A percentile compares a stretch with the other conserved stretches of the same genome.
Conservation (phyloP, 2,797 vertebrate genomes). For the Typhlichthys eigenmanni region DNA sequence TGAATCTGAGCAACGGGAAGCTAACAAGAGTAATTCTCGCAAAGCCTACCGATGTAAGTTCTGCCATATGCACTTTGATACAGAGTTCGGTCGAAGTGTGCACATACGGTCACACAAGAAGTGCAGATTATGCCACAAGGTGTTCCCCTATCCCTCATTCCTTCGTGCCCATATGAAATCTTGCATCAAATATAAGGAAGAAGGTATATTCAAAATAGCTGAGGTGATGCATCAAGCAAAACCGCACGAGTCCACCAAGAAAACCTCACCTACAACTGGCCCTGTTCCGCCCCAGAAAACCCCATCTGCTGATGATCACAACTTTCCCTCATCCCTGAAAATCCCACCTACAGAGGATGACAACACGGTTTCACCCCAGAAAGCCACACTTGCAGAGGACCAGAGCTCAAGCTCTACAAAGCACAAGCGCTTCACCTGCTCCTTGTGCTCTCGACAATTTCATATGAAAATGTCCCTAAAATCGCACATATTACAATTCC, state of each 20-base stretch:
- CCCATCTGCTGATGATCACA: too few relatives aligned
- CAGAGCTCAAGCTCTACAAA: not conserved
- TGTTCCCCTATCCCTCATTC: conserved; percentile 19
- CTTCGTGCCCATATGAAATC: conserved; percentile 1
- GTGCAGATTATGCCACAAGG: conserved; percentile 48
- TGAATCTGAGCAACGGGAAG: not conserved
- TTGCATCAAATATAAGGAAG: conserved; percentile 25
- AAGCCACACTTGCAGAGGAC: not conserved
- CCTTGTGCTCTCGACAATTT: conserved; percentile 38
- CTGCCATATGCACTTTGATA: conserved; percentile 46
- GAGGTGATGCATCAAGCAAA: not conserved
- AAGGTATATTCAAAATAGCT: not conserved
- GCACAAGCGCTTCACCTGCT: conserved; percentile 23
- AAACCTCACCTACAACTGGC: not conserved
- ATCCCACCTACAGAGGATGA: not conserved
- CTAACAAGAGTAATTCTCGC: rapidly evolving
- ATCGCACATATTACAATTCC: conserved; percentile 10
- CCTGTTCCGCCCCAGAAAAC: not conserved
- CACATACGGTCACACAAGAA: conserved; percentile 44
- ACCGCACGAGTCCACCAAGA: not conserved
- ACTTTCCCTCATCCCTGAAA: not conserved
- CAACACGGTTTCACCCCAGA: not conserved
- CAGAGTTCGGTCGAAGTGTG: conserved; percentile 12
- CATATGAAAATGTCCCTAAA: not conserved
- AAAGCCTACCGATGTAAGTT: conserved; percentile 25